phyloP scores from a whole-genome alignment of 2,113 vertebrate species.

The Kobus ellipsiprymnus region DNA sequence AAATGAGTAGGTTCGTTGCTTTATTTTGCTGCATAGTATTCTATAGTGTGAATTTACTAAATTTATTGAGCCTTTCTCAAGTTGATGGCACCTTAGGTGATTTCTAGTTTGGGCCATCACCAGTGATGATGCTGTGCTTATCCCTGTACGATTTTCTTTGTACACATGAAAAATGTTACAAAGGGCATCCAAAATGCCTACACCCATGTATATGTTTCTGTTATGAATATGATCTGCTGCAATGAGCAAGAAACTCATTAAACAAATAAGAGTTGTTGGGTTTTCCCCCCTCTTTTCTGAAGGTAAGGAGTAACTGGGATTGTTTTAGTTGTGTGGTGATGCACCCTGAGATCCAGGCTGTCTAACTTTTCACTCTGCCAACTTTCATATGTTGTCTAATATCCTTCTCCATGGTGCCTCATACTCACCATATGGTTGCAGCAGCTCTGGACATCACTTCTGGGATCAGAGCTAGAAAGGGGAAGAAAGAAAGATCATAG shows the following conservation, averaged over 20 bases:
- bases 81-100: neutral
- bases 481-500: neutral
- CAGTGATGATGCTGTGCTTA: neutral
- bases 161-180: neutral
- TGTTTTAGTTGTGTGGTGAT: neutral
- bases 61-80: neutral
- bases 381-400: neutral
- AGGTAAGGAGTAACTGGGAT: neutral
- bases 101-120: neutral
- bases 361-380: neutral
- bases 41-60: neutral
- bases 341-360: neutral
- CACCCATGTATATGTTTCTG: neutral
- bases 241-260: neutral
- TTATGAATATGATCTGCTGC: neutral
- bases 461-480: neutral
- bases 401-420: neutral
- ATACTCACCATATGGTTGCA: neutral
- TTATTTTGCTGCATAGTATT: neutral
- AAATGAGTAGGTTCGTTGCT: neutral
- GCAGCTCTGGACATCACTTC: neutral
- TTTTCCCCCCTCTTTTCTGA: neutral
- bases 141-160: neutral
- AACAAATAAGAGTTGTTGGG: neutral
- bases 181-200: neutral